Percentiles rank a stretch among this genome's conserved stretches.
These are phyloP conservation scores for Oreochromis niloticus DNA, from an alignment of 2,113 vertebrate genomes.

Conservation along the genomic window DNA sequence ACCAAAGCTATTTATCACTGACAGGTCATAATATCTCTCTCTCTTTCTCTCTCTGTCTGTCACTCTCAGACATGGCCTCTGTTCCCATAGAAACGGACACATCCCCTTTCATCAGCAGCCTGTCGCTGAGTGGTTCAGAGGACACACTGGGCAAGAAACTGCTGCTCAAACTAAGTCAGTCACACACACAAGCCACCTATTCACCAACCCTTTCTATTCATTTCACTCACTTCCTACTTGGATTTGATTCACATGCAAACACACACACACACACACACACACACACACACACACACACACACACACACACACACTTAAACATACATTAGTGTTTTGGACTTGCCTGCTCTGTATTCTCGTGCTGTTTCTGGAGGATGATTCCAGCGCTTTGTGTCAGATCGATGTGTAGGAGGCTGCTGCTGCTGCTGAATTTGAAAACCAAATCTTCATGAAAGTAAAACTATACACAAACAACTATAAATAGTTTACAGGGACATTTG, in stretches of 20 bases:
- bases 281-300: neutral
- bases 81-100: constrained; percentile 73
- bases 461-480: neutral
- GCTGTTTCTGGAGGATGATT: neutral
- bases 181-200: neutral
- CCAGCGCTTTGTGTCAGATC: neutral
- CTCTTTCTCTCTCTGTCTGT: neutral
- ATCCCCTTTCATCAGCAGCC: constrained; percentile 73
- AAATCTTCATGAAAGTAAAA: neutral
- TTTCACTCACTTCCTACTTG: neutral
- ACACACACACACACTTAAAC: neutral
- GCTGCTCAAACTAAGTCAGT: constrained; percentile 91
- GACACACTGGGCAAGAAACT: constrained; percentile 87
- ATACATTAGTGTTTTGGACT: neutral
- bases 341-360: constrained; percentile 1
- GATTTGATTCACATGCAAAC: constrained; percentile 33
- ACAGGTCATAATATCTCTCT: neutral
- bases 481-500: neutral
- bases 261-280: neutral
- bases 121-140: constrained; percentile 78
- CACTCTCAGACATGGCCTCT: constrained; percentile 60
- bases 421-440: neutral
- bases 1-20: neutral
- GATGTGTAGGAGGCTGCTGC: neutral
- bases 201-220: neutral